Conservation (phyloP, 2,797 vertebrate genomes). For the Helostoma temminkii region DNA sequence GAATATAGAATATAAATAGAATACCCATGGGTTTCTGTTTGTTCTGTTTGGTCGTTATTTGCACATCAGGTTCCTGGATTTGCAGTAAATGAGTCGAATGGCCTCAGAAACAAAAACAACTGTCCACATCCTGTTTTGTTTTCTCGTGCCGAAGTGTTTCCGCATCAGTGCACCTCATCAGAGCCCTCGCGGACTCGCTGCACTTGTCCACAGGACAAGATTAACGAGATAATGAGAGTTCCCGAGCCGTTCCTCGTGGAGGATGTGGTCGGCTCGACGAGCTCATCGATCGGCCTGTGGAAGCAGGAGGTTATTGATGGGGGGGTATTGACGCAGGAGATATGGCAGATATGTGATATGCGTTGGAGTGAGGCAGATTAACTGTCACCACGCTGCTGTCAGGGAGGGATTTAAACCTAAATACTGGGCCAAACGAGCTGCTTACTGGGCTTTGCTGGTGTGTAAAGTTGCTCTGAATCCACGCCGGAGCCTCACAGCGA, state of each 20-base stretch:
- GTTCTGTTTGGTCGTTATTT: not conserved
- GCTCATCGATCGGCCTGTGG: slow-evolving; percentile 36
- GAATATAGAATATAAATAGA: too few species aligned
- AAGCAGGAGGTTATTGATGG: not conserved
- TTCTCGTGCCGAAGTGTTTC: not conserved
- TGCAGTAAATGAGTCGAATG: not conserved
- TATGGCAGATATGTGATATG: slow-evolving; percentile 18
- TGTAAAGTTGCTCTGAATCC: slow-evolving; percentile 1
- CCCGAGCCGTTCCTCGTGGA: not conserved
- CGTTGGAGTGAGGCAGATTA: not conserved
- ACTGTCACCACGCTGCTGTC: slow-evolving; percentile 5
- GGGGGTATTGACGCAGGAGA: slow-evolving; percentile 18
- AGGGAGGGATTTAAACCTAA: slow-evolving; percentile 10
- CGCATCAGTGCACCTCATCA: not conserved
- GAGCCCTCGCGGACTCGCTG: not conserved
- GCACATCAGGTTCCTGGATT: not conserved
- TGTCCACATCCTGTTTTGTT: too few species aligned
- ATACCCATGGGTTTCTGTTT: not conserved
- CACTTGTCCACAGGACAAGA: slow-evolving; percentile 6
- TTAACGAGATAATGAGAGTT: slow-evolving; percentile 11
- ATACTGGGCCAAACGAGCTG: not conserved
- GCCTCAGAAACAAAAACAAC: not conserved
- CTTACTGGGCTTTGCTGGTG: not conserved
- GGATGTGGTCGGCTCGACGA: not conserved
- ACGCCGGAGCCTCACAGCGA: not conserved